phyloP scores from a whole-genome alignment of 2,113 vertebrate genomes.

The Cebidichthys violaceus region DNA sequence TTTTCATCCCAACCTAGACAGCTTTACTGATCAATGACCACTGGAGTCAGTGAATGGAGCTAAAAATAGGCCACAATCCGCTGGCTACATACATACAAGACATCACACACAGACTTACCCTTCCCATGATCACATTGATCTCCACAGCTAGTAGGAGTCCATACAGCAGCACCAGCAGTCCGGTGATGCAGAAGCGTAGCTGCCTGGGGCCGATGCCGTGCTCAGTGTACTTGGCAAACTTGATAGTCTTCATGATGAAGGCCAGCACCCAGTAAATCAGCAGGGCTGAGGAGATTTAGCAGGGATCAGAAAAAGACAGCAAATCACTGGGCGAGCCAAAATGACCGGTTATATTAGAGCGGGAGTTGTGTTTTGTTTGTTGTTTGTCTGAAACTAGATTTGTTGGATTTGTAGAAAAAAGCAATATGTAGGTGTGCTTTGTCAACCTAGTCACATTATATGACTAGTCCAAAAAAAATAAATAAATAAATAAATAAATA shows the following conservation, averaged over 20 bases:
- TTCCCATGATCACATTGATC: slow-evolving; percentile 94
- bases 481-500: too few relatives aligned
- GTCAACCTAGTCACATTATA: background rate
- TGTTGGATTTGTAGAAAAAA: background rate
- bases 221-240: slow-evolving; percentile 97
- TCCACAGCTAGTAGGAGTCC: slow-evolving; percentile 94
- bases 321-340: slow-evolving; percentile 1
- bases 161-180: slow-evolving; percentile 91
- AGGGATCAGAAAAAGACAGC: slow-evolving; percentile 1
- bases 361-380: background rate
- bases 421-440: background rate
- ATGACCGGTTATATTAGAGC: background rate
- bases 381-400: slow-evolving; percentile 7
- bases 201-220: slow-evolving; percentile 92
- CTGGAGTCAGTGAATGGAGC: slow-evolving; percentile 6
- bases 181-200: slow-evolving; percentile 97
- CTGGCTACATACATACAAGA: background rate
- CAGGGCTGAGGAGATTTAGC: slow-evolving; percentile 84
- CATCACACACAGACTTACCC: slow-evolving; percentile 86
- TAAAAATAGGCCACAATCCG: background rate
- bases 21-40: background rate
- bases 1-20: background rate
- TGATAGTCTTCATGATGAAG: slow-evolving; percentile 96
- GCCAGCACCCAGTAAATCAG: slow-evolving; percentile 96
- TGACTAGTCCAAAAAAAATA: background rate